phyloP scores from a whole-genome alignment of 2,888 invertebrate genomes.

The Hydrotaea diabolus region DNA sequence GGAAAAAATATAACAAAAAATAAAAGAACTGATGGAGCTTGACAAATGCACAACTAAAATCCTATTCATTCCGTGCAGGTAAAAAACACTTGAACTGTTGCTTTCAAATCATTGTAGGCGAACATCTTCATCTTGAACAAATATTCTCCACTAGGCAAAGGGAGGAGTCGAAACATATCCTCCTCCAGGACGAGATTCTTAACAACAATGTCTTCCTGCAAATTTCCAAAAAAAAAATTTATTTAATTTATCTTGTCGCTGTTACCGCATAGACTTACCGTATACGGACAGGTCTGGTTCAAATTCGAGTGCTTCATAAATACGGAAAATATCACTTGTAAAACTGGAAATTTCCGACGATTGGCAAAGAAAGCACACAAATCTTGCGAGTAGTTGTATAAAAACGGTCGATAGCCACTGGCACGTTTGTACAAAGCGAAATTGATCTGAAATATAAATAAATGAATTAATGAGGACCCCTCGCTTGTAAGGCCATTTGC shows the following conservation, averaged over 20 bases:
- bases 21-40: too few relatives aligned
- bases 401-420: slow-evolving; percentile 58
- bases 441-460: slow-evolving; percentile 24
- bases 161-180: neutral
- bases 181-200: slow-evolving; percentile 3
- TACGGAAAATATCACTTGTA: slow-evolving; percentile 13
- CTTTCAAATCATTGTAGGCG: slow-evolving; percentile 11
- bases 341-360: slow-evolving; percentile 35
- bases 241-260: neutral
- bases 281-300: slow-evolving; percentile 63
- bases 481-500: neutral
- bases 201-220: slow-evolving; percentile 2
- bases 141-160: slow-evolving; percentile 6
- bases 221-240: neutral
- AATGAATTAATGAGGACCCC: neutral
- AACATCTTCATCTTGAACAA: neutral
- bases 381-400: slow-evolving; percentile 44
- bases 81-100: neutral
- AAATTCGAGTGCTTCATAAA: slow-evolving; percentile 43
- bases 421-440: slow-evolving; percentile 32
- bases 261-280: slow-evolving; percentile 23
- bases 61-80: neutral
- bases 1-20: too few relatives aligned
- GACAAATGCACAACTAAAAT: too few relatives aligned
- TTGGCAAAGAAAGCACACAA: slow-evolving; percentile 55